A percentile compares a stretch with the other conserved stretches of the same genome.
Evolutionary conservation across 1,140 invertebrate species (phyloP).

Genomic region (Amyelois transitella): DNA sequence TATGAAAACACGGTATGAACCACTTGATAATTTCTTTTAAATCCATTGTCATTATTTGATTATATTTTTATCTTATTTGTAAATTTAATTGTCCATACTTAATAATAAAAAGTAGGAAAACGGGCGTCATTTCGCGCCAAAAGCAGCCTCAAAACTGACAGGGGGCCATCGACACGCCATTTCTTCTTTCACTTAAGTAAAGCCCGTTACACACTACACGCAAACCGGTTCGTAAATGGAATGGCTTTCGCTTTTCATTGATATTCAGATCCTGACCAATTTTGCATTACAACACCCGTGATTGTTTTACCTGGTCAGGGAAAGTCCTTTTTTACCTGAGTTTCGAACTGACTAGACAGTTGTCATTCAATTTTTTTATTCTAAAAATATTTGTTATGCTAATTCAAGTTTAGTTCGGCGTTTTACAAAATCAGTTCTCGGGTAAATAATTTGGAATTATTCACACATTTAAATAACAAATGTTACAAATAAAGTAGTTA

Average conservation of each 20-base stretch:
- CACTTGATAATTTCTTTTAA: slow-evolving; percentile 66
- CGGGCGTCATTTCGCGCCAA: slow-evolving; percentile 41
- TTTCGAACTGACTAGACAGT: neutral
- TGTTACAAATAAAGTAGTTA: no score
- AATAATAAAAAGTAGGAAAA: slow-evolving; percentile 2
- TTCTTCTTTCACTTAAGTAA: slow-evolving; percentile 63
- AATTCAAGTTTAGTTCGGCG: neutral
- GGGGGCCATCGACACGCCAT: slow-evolving; percentile 23
- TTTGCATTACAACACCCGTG: neutral
- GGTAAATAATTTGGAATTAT: neutral
- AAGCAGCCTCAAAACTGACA: slow-evolving; percentile 33
- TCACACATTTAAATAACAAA: neutral
- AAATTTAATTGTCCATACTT: slow-evolving; percentile 4
- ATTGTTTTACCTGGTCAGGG: neutral
- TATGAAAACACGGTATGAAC: slow-evolving; percentile 65
- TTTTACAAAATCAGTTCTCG: neutral
- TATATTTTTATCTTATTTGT: slow-evolving; percentile 9
- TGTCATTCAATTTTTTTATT: no score
- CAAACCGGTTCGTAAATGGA: slow-evolving; percentile 6
- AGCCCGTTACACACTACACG: slow-evolving; percentile 2
- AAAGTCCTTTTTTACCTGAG: neutral
- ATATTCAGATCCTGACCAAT: slow-evolving; percentile 27
- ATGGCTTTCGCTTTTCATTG: slow-evolving; percentile 42
- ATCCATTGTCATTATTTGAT: slow-evolving; percentile 44
- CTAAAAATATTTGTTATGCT: neutral